phyloP scores from a whole-genome alignment of 2,888 invertebrate genomes.

The Platerodrilus igneus region DNA sequence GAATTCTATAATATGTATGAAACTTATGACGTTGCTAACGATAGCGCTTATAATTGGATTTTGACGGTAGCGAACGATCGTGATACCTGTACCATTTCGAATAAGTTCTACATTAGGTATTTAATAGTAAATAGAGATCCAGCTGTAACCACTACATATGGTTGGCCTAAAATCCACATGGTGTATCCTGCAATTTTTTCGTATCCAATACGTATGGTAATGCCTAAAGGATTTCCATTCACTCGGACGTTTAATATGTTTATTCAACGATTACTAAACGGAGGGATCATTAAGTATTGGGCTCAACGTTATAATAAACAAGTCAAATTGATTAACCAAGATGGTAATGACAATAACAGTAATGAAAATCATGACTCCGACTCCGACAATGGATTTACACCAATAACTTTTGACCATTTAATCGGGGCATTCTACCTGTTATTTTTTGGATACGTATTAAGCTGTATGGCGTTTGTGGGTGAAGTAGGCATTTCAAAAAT shows the following conservation, averaged over 20 bases:
- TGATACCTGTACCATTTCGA: slow-evolving; percentile 32
- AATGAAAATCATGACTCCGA: neutral
- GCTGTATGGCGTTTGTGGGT: slow-evolving; percentile 14
- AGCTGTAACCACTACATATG: slow-evolving; percentile 16
- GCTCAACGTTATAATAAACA: slow-evolving; percentile 29
- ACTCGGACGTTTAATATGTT: slow-evolving; percentile 49
- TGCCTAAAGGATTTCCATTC: slow-evolving; percentile 53
- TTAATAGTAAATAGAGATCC: slow-evolving; percentile 22
- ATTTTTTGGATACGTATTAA: slow-evolving; percentile 21
- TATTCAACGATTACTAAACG: slow-evolving; percentile 49
- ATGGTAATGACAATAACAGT: neutral
- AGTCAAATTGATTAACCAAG: too few relatives aligned
- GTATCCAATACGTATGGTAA: slow-evolving; percentile 55
- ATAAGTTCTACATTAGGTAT: slow-evolving; percentile 28
- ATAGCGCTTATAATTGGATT: slow-evolving; percentile 28
- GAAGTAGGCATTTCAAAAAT: too few relatives aligned
- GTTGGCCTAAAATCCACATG: slow-evolving; percentile 25
- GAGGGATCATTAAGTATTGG: slow-evolving; percentile 50
- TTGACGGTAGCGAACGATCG: slow-evolving; percentile 23
- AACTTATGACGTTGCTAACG: slow-evolving; percentile 21
- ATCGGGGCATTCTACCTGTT: slow-evolving; percentile 29
- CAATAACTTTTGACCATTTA: slow-evolving; percentile 26
- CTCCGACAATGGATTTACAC: slow-evolving; percentile 10
- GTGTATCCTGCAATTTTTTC: slow-evolving; percentile 47
- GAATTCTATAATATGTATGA: slow-evolving; percentile 27